These are phyloP conservation scores for Corbicula japonica DNA, from an alignment of 2,888 invertebrate species.

Conservation along the genomic window DNA sequence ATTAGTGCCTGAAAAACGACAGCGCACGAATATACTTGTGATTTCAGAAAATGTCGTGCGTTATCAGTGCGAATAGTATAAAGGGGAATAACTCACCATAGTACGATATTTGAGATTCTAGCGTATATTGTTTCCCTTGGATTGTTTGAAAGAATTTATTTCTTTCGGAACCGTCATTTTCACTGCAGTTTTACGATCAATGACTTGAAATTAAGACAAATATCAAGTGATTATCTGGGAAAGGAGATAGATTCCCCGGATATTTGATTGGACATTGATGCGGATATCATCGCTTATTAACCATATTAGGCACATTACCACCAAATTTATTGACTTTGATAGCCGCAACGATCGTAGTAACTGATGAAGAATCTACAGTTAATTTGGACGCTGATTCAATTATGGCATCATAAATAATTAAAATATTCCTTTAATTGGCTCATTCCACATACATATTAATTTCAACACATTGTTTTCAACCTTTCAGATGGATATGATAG, in stretches of 20 bases:
- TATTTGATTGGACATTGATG: constrained; percentile 61
- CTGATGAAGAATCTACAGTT: constrained; percentile 63
- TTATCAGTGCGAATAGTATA: no score
- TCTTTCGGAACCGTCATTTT: no score
- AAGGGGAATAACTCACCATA: no score
- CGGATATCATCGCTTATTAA: constrained; percentile 61
- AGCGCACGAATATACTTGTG: no score
- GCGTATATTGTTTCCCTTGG: no score
- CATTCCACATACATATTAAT: constrained; percentile 37
- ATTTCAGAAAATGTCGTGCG: no score
- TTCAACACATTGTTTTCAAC: constrained; percentile 32
- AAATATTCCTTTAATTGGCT: constrained; percentile 43
- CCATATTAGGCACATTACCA: constrained; percentile 52
- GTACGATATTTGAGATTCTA: no score
- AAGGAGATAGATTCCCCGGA: constrained; percentile 52
- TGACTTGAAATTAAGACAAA: constrained; percentile 39
- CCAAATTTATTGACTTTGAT: constrained; percentile 63
- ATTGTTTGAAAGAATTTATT: no score
- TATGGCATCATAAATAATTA: constrained; percentile 41
- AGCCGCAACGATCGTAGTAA: constrained; percentile 40
- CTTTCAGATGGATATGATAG: no score
- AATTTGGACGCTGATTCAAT: constrained; percentile 42
- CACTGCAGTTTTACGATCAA: constrained; percentile 47
- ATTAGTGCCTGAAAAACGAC: no score
- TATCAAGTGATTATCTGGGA: constrained; percentile 41